Evolutionary conservation across 2,113 vertebrate genomes (phyloP).

Genomic region (Myotis brandtii): DNA sequence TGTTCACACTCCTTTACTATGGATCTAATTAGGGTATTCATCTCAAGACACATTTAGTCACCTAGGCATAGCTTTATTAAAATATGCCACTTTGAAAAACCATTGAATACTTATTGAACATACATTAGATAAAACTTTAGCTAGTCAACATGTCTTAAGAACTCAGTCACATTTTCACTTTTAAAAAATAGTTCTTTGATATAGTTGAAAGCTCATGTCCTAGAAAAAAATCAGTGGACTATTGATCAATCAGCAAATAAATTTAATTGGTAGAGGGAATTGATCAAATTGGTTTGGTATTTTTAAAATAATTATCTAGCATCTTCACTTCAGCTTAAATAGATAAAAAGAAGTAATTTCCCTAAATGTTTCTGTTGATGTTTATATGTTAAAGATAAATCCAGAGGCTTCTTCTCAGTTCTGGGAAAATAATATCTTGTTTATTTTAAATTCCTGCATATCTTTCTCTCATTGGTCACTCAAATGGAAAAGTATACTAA

Average conservation of each 20-base stretch:
- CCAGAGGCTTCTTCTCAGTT: constrained; percentile 4
- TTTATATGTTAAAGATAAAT: constrained; percentile 40
- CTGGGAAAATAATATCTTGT: constrained; percentile 54
- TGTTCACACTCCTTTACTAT: background rate
- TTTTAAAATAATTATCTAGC: constrained; percentile 25
- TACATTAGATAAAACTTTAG: background rate
- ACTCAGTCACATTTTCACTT: background rate
- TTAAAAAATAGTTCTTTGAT: background rate
- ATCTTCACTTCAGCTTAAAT: background rate
- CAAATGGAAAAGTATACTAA: constrained; percentile 34
- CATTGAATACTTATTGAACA: background rate
- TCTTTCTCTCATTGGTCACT: constrained; percentile 61
- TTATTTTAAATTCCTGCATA: constrained; percentile 58
- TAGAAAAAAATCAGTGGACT: background rate
- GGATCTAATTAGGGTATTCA: background rate
- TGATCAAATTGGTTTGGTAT: background rate
- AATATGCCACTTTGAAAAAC: constrained; percentile 12
- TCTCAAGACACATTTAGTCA: background rate
- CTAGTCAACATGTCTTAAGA: background rate
- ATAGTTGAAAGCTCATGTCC: background rate
- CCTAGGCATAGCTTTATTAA: background rate
- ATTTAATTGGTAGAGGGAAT: constrained; percentile 13
- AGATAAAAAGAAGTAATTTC: background rate
- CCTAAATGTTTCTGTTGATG: background rate
- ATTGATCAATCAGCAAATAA: background rate